phyloP scores from a whole-genome alignment of 2,888 invertebrate species.

The Stenichneumon culpator region DNA sequence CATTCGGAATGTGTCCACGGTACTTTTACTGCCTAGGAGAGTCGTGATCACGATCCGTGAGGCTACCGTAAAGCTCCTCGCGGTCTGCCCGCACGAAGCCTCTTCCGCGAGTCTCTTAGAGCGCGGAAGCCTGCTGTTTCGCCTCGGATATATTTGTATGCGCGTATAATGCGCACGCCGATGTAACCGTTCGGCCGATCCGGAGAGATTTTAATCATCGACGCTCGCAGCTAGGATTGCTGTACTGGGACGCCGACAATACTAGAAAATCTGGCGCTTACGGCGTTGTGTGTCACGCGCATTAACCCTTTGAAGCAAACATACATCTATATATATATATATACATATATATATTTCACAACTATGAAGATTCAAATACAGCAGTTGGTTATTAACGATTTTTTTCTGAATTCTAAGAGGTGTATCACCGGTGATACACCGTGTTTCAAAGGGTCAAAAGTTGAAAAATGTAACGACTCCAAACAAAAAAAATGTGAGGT shows the following conservation, averaged over 20 bases:
- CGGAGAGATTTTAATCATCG: conserved; percentile 48
- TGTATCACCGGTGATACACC: too few species aligned
- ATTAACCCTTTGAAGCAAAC: conserved; percentile 6
- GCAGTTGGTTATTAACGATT: too few species aligned
- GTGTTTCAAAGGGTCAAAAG: too few species aligned
- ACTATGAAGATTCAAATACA: too few species aligned
- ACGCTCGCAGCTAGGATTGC: conserved; percentile 24
- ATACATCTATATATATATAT: too few species aligned
- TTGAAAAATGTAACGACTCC: too few species aligned
- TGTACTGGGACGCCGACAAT: conserved; percentile 5
- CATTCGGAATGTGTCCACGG: conserved; percentile 55
- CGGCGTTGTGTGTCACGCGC: conserved; percentile 47
- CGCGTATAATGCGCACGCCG: conserved; percentile 17
- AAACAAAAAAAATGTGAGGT: too few species aligned
- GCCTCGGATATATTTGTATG: background rate
- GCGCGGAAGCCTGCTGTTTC: background rate
- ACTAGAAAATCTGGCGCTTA: background rate
- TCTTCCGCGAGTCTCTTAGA: background rate
- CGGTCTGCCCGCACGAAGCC: background rate
- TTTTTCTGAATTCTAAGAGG: too few species aligned
- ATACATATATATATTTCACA: too few species aligned
- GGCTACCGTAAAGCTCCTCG: conserved; percentile 34
- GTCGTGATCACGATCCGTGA: conserved; percentile 60
- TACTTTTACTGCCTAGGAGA: conserved; percentile 11
- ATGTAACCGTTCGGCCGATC: background rate